These are phyloP conservation scores for Emydocephalus ijimae DNA, from an alignment of 2,113 vertebrate genomes.

Conservation along the genomic window DNA sequence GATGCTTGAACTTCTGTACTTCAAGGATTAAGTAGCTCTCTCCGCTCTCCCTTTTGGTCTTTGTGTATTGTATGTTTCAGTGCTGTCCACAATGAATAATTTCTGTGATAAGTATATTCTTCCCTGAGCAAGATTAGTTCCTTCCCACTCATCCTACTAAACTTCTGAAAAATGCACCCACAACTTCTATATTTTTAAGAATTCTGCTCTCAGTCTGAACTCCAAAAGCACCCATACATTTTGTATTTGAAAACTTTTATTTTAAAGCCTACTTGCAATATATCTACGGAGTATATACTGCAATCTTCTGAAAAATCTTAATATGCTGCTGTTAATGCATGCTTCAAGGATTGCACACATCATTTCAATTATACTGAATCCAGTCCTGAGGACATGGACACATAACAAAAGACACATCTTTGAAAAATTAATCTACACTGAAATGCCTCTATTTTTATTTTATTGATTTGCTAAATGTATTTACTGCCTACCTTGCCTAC, in stretches of 20 bases:
- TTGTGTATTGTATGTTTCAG: background rate
- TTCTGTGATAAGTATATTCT: background rate
- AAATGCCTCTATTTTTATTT: background rate
- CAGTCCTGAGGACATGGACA: background rate
- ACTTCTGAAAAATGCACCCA: background rate
- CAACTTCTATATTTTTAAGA: background rate
- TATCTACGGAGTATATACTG: background rate
- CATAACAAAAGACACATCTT: background rate
- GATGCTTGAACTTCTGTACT: conserved; percentile 13
- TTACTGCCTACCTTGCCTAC: background rate
- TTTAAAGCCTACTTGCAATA: background rate
- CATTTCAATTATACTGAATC: background rate
- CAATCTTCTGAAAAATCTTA: background rate
- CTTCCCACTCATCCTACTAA: background rate
- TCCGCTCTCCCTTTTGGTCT: background rate
- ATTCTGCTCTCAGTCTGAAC: background rate
- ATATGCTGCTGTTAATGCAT: background rate
- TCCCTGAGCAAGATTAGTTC: background rate
- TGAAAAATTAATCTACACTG: background rate
- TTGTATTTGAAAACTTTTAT: background rate
- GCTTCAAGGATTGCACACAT: background rate
- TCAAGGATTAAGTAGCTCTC: background rate
- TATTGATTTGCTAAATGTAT: background rate
- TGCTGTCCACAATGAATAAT: background rate
- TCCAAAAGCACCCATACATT: background rate